A percentile compares a stretch with the other conserved stretches of the same genome.
Evolutionary conservation across 2,113 vertebrate genomes (phyloP).

Genomic region (Mesocricetus auratus): DNA sequence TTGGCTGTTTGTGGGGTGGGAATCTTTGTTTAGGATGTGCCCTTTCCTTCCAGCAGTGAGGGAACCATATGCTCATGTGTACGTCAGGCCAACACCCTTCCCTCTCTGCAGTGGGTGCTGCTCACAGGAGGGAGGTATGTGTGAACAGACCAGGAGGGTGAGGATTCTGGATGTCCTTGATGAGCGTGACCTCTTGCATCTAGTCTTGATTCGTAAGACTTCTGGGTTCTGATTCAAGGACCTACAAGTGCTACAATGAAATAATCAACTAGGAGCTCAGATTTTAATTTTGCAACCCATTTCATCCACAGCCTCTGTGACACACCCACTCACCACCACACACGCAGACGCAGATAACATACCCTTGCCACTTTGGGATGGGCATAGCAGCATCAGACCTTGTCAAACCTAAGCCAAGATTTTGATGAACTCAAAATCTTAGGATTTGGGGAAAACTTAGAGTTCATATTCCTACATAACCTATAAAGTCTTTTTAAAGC

Average conservation of each 20-base stretch:
- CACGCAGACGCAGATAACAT: neutral
- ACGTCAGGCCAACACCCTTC: fast-evolving
- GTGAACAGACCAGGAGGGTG: fast-evolving
- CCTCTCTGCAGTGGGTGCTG: neutral
- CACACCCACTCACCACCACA: neutral
- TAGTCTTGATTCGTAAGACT: neutral
- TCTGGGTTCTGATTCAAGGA: neutral
- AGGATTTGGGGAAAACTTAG: neutral
- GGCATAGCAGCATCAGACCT: neutral
- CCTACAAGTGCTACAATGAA: neutral
- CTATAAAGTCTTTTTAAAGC: neutral
- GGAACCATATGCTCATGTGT: fast-evolving
- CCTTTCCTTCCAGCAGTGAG: neutral
- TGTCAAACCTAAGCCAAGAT: neutral
- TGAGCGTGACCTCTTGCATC: neutral
- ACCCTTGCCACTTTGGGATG: neutral
- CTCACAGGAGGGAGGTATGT: fast-evolving
- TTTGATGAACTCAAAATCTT: constrained; percentile 13
- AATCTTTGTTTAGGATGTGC: neutral
- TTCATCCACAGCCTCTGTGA: neutral
- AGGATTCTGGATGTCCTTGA: neutral
- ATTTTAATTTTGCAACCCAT: neutral
- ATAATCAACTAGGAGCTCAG: neutral
- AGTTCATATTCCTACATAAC: neutral
- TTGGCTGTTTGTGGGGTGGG: neutral